Conservation (phyloP, 2,113 vertebrate species). For the Xiphophorus hellerii region DNA sequence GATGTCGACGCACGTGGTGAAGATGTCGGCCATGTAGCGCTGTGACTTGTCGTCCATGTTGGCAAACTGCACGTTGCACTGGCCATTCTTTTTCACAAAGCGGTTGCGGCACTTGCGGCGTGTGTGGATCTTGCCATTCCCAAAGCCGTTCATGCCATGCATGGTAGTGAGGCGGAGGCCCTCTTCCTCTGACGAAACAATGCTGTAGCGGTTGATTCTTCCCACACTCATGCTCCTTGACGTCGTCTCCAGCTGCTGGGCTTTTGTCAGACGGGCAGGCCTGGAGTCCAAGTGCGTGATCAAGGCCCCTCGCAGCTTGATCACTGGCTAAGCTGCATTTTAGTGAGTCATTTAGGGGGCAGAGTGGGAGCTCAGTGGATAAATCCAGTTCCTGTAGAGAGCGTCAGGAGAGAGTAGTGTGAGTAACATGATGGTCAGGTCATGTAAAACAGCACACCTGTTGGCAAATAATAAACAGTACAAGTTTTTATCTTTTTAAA, state of each 20-base stretch:
- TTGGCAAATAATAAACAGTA: conserved; percentile 1
- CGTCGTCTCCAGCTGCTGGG: conserved; percentile 52
- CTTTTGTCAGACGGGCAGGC: conserved; percentile 44
- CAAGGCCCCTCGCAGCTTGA: conserved; percentile 60
- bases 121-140: conserved; percentile 96
- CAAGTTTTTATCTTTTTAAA: background rate
- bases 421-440: conserved; percentile 31
- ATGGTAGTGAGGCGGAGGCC: conserved; percentile 92
- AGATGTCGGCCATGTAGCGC: conserved; percentile 97
- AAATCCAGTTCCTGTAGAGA: conserved; percentile 64
- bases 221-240: conserved; percentile 88
- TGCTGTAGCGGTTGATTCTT: conserved; percentile 92
- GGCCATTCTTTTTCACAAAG: conserved; percentile 97
- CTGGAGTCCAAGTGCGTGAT: conserved; percentile 55
- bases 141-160: conserved; percentile 96
- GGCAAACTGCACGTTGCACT: conserved; percentile 96
- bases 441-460: conserved; percentile 13
- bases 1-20: conserved; percentile 96
- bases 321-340: conserved; percentile 60
- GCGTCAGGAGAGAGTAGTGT: conserved; percentile 46
- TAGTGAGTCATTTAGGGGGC: conserved; percentile 50
- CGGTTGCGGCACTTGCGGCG: conserved; percentile 92
- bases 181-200: conserved; percentile 95
- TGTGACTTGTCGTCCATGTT: conserved; percentile 97
- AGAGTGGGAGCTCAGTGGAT: conserved; percentile 40